A percentile compares a stretch with the other conserved stretches of the same genome.
Conservation (phyloP, 2,888 invertebrate species). For the Arctia plantaginis region DNA sequence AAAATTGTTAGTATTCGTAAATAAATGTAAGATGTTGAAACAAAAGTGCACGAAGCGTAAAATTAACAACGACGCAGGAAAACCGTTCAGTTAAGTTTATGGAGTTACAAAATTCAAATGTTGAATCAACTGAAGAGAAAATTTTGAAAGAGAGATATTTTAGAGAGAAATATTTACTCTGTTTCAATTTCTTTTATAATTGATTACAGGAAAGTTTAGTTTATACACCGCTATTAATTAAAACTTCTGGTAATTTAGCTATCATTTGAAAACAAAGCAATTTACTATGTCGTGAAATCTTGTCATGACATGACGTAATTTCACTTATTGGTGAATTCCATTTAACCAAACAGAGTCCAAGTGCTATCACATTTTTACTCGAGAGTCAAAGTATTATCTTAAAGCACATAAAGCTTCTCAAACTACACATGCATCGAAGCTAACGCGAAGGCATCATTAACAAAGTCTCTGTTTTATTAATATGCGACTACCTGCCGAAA, state of each 20-base stretch:
- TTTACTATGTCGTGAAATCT: too few species aligned
- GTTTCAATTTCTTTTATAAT: too few species aligned
- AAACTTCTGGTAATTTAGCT: too few species aligned
- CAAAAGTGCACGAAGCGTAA: conserved; percentile 42
- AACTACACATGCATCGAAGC: conserved; percentile 37
- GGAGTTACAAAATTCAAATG: conserved; percentile 24
- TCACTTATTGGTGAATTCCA: too few species aligned
- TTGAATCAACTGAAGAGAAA: conserved; percentile 12
- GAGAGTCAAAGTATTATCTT: background rate
- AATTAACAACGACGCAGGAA: conserved; percentile 38
- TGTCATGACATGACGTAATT: too few species aligned
- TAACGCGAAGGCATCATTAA: conserved; percentile 62
- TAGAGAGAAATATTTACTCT: too few species aligned
- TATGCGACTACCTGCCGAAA: conserved; percentile 79
- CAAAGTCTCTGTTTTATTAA: conserved; percentile 68
- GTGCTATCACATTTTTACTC: background rate
- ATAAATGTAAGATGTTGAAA: conserved; percentile 45
- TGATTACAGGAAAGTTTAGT: too few species aligned
- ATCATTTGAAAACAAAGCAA: too few species aligned
- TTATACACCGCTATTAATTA: too few species aligned
- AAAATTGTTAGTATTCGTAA: conserved; percentile 41
- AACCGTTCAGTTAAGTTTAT: conserved; percentile 26
- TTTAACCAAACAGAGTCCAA: background rate
- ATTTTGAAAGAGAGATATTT: too few species aligned
- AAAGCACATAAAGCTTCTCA: background rate